phyloP scores from a whole-genome alignment of 2,888 invertebrate genomes.

The Troilus luridus region DNA sequence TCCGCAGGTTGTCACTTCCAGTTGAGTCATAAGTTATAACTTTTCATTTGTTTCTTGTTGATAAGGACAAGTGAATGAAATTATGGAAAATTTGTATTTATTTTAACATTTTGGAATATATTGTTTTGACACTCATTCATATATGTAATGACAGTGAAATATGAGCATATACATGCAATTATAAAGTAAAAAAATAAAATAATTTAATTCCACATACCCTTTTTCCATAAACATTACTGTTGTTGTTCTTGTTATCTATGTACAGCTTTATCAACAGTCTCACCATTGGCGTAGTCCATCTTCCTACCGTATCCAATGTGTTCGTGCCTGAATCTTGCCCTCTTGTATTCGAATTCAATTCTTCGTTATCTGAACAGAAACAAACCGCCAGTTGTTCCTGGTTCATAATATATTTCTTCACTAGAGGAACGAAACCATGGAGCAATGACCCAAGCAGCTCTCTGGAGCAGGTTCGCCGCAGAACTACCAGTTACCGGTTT shows the following conservation, averaged over 20 bases:
- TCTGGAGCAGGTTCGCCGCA: background rate
- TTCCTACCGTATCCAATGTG: background rate
- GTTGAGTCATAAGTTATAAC: too few species aligned
- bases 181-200: background rate
- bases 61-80: too few species aligned
- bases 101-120: too few species aligned
- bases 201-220: background rate
- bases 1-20: too few species aligned
- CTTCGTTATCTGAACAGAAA: background rate
- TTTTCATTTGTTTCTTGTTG: too few species aligned
- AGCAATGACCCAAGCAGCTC: background rate
- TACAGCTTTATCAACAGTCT: conserved; percentile 11
- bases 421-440: background rate
- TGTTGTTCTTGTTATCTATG: background rate
- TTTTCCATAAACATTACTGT: background rate
- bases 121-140: background rate
- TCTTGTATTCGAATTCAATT: background rate
- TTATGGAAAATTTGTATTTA: too few species aligned
- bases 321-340: background rate
- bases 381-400: background rate
- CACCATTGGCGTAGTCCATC: conserved; percentile 26
- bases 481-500: conserved; percentile 15
- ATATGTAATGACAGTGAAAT: background rate
- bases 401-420: background rate
- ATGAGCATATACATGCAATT: background rate